Base-by-base conservation (phyloP, 1,140 invertebrate species). In the Globodera rostochiensis region DNA sequence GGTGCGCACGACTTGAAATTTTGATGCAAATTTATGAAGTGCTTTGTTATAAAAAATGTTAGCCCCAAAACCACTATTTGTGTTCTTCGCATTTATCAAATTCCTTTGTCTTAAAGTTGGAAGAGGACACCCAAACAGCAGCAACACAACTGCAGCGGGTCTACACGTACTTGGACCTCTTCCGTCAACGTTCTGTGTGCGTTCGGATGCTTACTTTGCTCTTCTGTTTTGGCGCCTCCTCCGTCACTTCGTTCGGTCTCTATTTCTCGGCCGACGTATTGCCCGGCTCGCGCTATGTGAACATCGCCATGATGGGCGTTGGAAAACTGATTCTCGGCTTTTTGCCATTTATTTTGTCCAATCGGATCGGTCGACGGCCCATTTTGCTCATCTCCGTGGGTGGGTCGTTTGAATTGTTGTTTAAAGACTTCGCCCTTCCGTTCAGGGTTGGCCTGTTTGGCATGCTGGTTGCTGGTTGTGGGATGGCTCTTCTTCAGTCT, bases 231-330 rank as follows among this genome's bases (percentile, higher is more conserved):
- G 57, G 85, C 0, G 82, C 87, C 1, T 87, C 88, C 19, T 82
- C 79, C 45, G 73, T 89, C 45, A 86, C 90, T 11, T 89, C 88
- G 6, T 89, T 90, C 75, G 88, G 88, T 6, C 84, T 87, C 50
- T 90, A 89, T 79, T 89, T 89, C 69, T 80, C 81, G 3, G 77
- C 88, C 7, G 88, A 90, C 47, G 75, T 79, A 11, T 53, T 89
- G 13, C 85, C 88, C 50, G 88, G 88, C 25, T 85, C 83, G 57
- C 86, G 88, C 21, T 88, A 79, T 53, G 15, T 79, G 13, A 89
- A 90, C 73, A 70, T 90, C 53, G 84, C 80, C 1, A 7, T 77
- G 7, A 89, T 88, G 84, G 87, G 87, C 25, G 36, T 80, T 60
- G 64, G 73, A 13, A 88, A 87, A 74, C 81, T 86, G 46, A 21